Percentiles rank a stretch among this genome's conserved stretches.
Evolutionary conservation across 2,797 vertebrate genomes (phyloP).

Genomic region (Coluber constrictor): DNA sequence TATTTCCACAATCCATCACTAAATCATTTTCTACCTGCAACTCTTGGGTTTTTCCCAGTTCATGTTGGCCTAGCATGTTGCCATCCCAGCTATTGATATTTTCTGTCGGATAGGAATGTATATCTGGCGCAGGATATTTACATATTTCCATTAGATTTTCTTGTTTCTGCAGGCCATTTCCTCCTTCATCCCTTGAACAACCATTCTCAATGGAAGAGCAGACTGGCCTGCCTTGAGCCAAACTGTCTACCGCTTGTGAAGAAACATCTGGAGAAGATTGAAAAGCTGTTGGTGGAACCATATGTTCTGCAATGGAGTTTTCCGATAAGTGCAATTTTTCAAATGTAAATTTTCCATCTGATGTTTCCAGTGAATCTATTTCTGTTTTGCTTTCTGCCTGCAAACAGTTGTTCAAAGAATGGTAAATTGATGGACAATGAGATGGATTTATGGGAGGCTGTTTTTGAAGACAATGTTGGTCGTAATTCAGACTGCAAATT

Average conservation of each 20-base stretch:
- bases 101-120: constrained; percentile 29
- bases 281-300: constrained; percentile 20
- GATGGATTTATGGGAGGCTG: neutral
- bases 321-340: constrained; percentile 35
- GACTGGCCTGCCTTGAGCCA: constrained; percentile 37
- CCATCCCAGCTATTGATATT: constrained; percentile 40
- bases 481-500: constrained; percentile 65
- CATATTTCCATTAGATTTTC: constrained; percentile 19
- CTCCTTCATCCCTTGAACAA: constrained; percentile 42
- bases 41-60: constrained; percentile 21
- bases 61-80: constrained; percentile 33
- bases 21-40: constrained; percentile 24
- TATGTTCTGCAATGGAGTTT: constrained; percentile 15
- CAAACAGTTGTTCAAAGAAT: constrained; percentile 11
- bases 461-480: neutral
- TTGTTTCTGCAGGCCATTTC: neutral
- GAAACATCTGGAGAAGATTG: constrained; percentile 39
- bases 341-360: constrained; percentile 29
- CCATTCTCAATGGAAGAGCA: constrained; percentile 45
- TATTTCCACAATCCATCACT: neutral
- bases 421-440: neutral
- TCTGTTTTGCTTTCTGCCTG: constrained; percentile 25
- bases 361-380: constrained; percentile 36
- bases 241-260: constrained; percentile 24
- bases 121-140: constrained; percentile 8